A percentile compares a stretch with the other conserved stretches of the same genome.
Evolutionary conservation across 2,888 invertebrate genomes (phyloP).

Genomic region (Epinotia bilunana): DNA sequence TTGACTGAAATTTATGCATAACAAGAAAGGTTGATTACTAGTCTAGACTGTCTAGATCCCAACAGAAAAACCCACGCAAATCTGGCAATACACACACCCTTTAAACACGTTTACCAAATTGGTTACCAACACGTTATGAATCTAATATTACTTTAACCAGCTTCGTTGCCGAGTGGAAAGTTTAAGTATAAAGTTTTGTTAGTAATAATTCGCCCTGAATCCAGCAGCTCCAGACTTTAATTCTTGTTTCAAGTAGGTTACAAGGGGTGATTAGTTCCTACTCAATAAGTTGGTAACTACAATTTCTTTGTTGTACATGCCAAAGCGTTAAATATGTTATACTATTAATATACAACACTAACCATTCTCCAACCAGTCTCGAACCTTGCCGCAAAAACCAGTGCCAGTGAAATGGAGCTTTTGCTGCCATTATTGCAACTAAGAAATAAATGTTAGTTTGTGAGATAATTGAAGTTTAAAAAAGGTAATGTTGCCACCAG

Average conservation of each 20-base stretch:
- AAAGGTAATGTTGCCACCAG: no score
- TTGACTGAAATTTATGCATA: no score
- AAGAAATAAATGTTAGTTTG: no score
- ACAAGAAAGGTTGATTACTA: no score
- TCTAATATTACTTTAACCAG: neutral
- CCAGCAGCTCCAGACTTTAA: neutral
- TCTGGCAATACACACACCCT: neutral
- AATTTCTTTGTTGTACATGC: neutral
- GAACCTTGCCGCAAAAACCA: no score
- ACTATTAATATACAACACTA: no score
- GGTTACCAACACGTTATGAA: neutral
- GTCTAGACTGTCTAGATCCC: no score
- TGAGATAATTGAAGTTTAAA: no score
- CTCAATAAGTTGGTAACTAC: neutral
- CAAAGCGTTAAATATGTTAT: no score
- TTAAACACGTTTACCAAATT: neutral
- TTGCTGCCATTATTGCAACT: no score
- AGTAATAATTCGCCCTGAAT: neutral
- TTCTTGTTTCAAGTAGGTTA: neutral
- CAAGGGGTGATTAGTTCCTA: neutral
- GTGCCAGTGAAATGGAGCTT: no score
- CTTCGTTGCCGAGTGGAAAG: neutral
- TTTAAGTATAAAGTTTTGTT: slow-evolving; percentile 4
- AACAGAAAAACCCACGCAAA: neutral
- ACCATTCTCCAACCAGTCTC: no score